Percentiles rank a stretch among this genome's conserved stretches.
Conservation (phyloP, 1,140 invertebrate species). For the Nomia melanderi region DNA sequence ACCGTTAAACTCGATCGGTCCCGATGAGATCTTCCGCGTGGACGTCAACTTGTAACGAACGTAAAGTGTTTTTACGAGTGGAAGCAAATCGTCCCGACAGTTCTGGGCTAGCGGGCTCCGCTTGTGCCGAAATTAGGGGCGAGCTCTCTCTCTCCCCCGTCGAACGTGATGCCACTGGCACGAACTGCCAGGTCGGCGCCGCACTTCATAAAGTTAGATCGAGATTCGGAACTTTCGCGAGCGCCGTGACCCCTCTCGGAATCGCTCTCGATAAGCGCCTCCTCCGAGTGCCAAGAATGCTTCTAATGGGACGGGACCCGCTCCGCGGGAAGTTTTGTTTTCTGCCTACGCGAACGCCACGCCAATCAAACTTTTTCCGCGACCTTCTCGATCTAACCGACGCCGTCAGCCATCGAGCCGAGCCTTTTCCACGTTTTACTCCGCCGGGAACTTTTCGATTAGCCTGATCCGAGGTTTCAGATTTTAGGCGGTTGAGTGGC, state of each 20-base stretch:
- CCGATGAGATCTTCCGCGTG: constrained; percentile 17
- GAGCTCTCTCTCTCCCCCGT: constrained; percentile 16
- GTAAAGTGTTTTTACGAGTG: constrained; percentile 6
- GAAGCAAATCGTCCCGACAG: constrained; percentile 11
- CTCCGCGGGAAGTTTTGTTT: constrained; percentile 30
- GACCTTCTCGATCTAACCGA: not conserved
- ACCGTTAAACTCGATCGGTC: constrained; percentile 39
- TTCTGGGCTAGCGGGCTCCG: too few species aligned
- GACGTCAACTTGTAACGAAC: constrained; percentile 14
- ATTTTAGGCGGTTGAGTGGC: too few species aligned
- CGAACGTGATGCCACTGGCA: constrained; percentile 41
- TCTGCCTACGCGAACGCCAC: constrained; percentile 12
- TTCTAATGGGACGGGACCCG: constrained; percentile 33
- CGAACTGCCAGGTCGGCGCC: constrained; percentile 33
- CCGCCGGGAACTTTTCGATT: too few species aligned
- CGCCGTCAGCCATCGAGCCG: not conserved
- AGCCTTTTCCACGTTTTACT: too few species aligned
- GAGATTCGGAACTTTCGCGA: constrained; percentile 45
- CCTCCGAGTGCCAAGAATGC: constrained; percentile 45
- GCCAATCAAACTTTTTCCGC: constrained; percentile 46
- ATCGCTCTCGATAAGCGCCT: constrained; percentile 39
- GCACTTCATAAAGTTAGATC: constrained; percentile 51
- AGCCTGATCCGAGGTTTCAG: too few species aligned
- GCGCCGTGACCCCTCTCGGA: constrained; percentile 17
- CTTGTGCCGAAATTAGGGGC: constrained; percentile 39